Conservation (phyloP, 2,888 invertebrate species). For the Aelia acuminata region DNA sequence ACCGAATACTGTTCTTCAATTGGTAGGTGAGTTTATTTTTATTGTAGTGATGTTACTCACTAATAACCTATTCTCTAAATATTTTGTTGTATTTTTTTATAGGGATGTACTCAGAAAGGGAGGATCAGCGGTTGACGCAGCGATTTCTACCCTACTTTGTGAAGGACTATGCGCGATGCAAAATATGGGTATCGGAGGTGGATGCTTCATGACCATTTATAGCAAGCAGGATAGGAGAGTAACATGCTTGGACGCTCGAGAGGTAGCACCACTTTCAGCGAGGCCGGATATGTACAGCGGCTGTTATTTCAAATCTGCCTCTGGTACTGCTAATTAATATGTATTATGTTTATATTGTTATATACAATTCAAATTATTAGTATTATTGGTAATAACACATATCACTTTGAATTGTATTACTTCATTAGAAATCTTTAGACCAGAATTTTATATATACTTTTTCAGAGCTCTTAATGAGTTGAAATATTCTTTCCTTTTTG, state of each 20-base stretch:
- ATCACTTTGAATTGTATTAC: no score
- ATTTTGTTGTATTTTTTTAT: background rate
- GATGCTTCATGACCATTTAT: slow-evolving; percentile 85
- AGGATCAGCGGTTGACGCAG: slow-evolving; percentile 70
- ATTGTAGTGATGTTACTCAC: background rate
- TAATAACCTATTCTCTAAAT: background rate
- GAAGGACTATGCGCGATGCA: slow-evolving; percentile 69
- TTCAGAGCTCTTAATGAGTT: no score
- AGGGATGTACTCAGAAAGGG: slow-evolving; percentile 68
- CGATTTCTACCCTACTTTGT: slow-evolving; percentile 69
- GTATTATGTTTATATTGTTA: background rate
- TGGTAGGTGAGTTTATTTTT: slow-evolving; percentile 67
- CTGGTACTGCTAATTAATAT: slow-evolving; percentile 59
- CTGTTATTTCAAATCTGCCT: slow-evolving; percentile 67
- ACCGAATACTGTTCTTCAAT: slow-evolving; percentile 69
- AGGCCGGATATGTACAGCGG: slow-evolving; percentile 75
- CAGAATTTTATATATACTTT: no score
- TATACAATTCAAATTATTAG: background rate
- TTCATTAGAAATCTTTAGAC: no score
- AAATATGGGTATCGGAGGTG: slow-evolving; percentile 76
- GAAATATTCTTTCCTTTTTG: no score
- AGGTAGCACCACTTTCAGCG: slow-evolving; percentile 79
- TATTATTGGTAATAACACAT: background rate
- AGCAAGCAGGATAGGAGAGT: slow-evolving; percentile 74
- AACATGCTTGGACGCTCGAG: slow-evolving; percentile 80